These are phyloP conservation scores for Cryptus viduatorius DNA, from an alignment of 2,888 invertebrate species.

Conservation along the genomic window DNA sequence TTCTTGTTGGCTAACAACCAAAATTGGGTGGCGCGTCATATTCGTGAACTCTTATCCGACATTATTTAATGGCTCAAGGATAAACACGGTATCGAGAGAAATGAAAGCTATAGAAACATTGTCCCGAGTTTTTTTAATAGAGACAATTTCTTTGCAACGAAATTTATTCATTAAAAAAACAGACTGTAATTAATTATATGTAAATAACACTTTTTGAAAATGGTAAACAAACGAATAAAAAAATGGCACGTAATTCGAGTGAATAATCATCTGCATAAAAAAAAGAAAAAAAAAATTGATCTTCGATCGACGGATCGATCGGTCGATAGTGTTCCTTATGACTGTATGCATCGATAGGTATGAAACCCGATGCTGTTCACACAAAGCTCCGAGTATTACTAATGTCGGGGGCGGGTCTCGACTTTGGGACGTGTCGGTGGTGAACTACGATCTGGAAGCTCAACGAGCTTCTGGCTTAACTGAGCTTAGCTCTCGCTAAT, in stretches of 20 bases:
- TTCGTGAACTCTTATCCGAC: constrained; percentile 48
- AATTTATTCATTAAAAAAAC: no score
- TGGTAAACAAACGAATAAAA: neutral
- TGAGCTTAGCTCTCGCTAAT: neutral
- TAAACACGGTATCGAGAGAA: constrained; percentile 25
- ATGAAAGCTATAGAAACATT: neutral
- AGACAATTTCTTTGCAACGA: no score
- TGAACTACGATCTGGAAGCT: constrained; percentile 7
- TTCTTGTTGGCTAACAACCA: constrained; percentile 62
- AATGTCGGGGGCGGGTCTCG: neutral
- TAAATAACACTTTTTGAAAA: neutral
- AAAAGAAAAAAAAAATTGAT: neutral
- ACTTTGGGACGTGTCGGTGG: neutral
- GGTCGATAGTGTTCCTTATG: neutral
- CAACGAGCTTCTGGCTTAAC: constrained; percentile 18
- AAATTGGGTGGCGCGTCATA: constrained; percentile 64
- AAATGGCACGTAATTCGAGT: neutral
- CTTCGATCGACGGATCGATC: neutral
- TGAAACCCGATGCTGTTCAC: constrained; percentile 27
- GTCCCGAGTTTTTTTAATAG: no score
- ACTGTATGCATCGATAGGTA: neutral
- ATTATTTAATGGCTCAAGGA: constrained; percentile 62
- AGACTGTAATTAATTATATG: no score
- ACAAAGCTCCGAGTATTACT: neutral
- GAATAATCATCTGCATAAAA: neutral